These are phyloP conservation scores for Schizopygopsis malacanthus DNA, from an alignment of 2,797 vertebrate genomes.

Conservation along the genomic window DNA sequence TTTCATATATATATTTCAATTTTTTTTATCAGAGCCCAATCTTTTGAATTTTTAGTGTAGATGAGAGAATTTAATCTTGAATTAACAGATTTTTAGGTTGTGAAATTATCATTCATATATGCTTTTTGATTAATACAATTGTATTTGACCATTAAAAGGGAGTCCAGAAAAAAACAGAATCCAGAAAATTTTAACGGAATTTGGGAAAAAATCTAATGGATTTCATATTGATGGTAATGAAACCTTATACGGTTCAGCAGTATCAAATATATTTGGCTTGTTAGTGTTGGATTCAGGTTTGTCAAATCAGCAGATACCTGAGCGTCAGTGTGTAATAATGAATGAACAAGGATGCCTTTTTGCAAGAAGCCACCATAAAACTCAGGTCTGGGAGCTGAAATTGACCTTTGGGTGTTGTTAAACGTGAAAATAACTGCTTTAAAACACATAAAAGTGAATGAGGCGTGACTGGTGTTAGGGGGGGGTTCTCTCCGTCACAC, in stretches of 20 bases:
- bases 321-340: conserved; percentile 38
- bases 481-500: conserved; percentile 70
- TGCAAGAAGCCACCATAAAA: conserved; percentile 52
- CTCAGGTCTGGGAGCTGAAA: conserved; percentile 63
- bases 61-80: background rate
- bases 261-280: background rate
- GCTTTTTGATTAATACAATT: background rate
- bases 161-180: too few species aligned
- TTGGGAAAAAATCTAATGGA: too few species aligned
- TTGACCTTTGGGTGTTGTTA: conserved; percentile 73
- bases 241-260: background rate
- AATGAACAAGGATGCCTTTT: conserved; percentile 60
- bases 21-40: background rate
- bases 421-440: conserved; percentile 70
- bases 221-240: background rate
- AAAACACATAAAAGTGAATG: conserved; percentile 69
- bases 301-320: conserved; percentile 36
- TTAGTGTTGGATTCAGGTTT: conserved; percentile 41
- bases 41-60: background rate
- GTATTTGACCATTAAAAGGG: too few species aligned
- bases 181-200: too few species aligned
- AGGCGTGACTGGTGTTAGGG: conserved; percentile 63
- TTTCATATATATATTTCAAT: too few species aligned
- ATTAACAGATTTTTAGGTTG: background rate
- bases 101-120: background rate